Percentiles rank a stretch among this genome's conserved stretches.
Conservation (phyloP, 2,888 invertebrate species). For the Ophion ellenae region DNA sequence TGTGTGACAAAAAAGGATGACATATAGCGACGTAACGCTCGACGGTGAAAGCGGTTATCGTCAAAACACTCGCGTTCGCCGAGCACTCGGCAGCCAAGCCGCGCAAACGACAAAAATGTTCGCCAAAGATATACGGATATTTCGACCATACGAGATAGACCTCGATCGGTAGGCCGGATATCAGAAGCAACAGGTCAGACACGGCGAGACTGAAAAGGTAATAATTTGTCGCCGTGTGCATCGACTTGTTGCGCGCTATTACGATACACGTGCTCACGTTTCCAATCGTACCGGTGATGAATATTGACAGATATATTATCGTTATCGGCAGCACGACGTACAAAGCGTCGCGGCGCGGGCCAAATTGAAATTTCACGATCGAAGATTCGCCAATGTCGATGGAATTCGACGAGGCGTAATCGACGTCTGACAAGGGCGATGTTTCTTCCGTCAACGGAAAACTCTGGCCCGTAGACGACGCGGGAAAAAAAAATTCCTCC, state of each 20-base stretch:
- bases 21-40: slow-evolving; percentile 90
- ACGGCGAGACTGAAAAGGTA: slow-evolving; percentile 88
- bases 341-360: slow-evolving; percentile 81
- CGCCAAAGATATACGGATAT: slow-evolving; percentile 85
- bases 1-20: slow-evolving; percentile 89
- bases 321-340: slow-evolving; percentile 85
- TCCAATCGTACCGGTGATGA: slow-evolving; percentile 86
- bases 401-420: slow-evolving; percentile 28
- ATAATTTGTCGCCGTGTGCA: slow-evolving; percentile 89
- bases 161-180: slow-evolving; percentile 87
- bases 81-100: slow-evolving; percentile 86
- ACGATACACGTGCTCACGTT: slow-evolving; percentile 88
- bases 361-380: slow-evolving; percentile 36
- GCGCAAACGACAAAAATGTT: slow-evolving; percentile 85
- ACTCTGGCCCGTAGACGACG: not conserved
- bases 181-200: slow-evolving; percentile 87
- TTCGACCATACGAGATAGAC: slow-evolving; percentile 84
- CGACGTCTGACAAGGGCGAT: slow-evolving; percentile 17
- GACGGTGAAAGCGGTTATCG: slow-evolving; percentile 89
- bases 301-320: slow-evolving; percentile 85
- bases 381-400: not conserved
- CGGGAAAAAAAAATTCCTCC: slow-evolving; percentile 31
- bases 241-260: slow-evolving; percentile 86
- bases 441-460: slow-evolving; percentile 19
- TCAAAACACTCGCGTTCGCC: slow-evolving; percentile 85